Evolutionary conservation across 2,888 invertebrate species (phyloP).

Genomic region (Coleophora flavipennella): DNA sequence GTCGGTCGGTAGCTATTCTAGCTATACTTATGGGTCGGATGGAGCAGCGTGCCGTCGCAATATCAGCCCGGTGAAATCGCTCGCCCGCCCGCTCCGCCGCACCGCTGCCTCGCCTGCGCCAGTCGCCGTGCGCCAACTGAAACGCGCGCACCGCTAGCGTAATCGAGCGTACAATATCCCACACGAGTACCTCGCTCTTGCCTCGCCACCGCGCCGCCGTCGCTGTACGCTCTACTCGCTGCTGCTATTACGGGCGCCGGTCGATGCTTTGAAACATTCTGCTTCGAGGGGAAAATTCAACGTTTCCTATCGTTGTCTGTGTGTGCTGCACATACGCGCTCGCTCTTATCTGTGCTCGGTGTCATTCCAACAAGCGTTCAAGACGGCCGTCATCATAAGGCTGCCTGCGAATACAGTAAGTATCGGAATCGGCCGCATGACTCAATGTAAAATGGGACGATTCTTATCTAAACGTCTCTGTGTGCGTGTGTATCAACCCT

Average conservation of each 20-base stretch:
- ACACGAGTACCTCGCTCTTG: conserved; percentile 44
- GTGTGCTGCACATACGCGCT: conserved; percentile 45
- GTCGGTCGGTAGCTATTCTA: conserved; percentile 24
- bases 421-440: conserved; percentile 57
- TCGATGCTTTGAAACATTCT: conserved; percentile 33
- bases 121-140: conserved; percentile 72
- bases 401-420: conserved; percentile 70
- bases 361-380: conserved; percentile 53
- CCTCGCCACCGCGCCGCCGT: conserved; percentile 30
- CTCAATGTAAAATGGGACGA: conserved; percentile 70
- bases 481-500: conserved; percentile 38
- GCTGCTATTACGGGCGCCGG: conserved; percentile 32
- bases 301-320: conserved; percentile 22
- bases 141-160: conserved; percentile 70
- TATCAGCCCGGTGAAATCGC: conserved; percentile 72
- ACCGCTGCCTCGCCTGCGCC: conserved; percentile 69
- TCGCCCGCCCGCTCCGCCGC: conserved; percentile 66
- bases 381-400: conserved; percentile 71
- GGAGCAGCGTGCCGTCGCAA: conserved; percentile 63
- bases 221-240: conserved; percentile 29
- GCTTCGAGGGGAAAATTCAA: conserved; percentile 26
- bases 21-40: conserved; percentile 65
- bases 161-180: conserved; percentile 59
- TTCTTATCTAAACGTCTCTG: conserved; percentile 59
- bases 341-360: conserved; percentile 48